Base-by-base conservation (phyloP, 2,797 vertebrate species). In the Phrynocephalus forsythii region DNA sequence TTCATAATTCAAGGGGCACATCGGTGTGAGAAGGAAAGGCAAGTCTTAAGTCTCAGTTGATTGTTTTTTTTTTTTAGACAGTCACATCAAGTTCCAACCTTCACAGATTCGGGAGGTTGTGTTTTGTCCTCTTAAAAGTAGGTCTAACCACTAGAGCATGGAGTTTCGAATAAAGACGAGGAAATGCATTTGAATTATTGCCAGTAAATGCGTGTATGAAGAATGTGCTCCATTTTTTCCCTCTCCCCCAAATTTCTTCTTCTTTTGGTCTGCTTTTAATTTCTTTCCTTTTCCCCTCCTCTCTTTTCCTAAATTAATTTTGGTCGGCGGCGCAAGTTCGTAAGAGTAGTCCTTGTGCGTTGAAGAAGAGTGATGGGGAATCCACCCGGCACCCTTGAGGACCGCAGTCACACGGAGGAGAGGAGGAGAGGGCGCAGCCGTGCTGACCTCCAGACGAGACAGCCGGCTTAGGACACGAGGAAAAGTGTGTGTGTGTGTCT, bases 381-480 rank as follows among this genome's bases (percentile, higher is more conserved):
- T 48, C 48, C 1, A 1, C 13, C 13, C 68, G 24, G 26, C n/a
- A 52, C 18, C 15, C n/a, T 50, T 11, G 20, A 5, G 50, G 3
- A 6, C 75, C 5, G 63, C 48, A 76, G 24, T 16, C 38, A 4
- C 11, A 48, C 68, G 16, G 5, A 44, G 1, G 3, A 50, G 6
- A 15, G 26, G 16, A 18, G 52, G 52, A 56, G 52, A 44, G 10
- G 3, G 13, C 3, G 4, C 7, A 69, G 10, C 78, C 84, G 24
- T n/a, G 67, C 80, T 81, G 80, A 80, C 80, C 56, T 82, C 82
- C 67, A 22, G 63, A 44, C 52, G 20, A 73, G n/a, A 10, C 30
- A 3, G 20, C 66, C 5, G 28, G 67, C 33, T 44, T 85, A 63
- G 83, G 73, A 6, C 11, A 50, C 3, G 50, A 13, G 60, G 28